Base-by-base conservation (phyloP, 2,888 invertebrate species). In the Aphelenchoides bicaudatus region DNA sequence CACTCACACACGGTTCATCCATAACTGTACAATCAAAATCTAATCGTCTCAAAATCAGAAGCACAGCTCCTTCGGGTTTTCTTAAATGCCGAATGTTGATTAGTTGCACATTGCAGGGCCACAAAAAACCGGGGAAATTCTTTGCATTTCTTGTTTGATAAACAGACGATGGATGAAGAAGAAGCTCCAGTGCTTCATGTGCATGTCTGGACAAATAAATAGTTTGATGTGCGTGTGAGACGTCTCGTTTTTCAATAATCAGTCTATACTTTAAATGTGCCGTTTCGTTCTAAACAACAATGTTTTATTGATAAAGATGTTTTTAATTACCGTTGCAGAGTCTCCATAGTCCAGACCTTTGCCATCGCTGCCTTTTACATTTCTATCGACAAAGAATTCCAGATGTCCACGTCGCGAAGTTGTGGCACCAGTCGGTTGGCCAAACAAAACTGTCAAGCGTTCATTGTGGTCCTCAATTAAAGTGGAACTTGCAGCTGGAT, bases 371-470 rank as follows among this genome's bases (percentile, higher is more conserved):
- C 39, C 48, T 2, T 34, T 29, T 8, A 68, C 38, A 3, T 47
- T 34, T 21, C 70, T 56, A 39, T 70, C 70, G 16, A 70, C 57
- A 16, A 70, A 23, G n/a, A 70, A 27, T n/a, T 62, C 50, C n/a
- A 67, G 23, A 27, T 50, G 19, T 6, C 58, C 59, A 21, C 37
- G 10, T 25, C 29, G n/a, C 13, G 56, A 27, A 5, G 54, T 48
- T 27, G 59, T n/a, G 21, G 27, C 52, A 21, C 39, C 63, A 5
- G 59, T 63, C 27, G 63, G 46, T 27, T 64, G 63, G 4, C 37
- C 56, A n/a, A 38, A 25, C 19, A 59, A 29, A 19, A 63, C 34
- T 6, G 56, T 60, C 28, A 64, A 23, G n/a, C 64, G 64, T 29
- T 29, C 27, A n/a, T 47, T 21, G 5, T 29, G 19, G 34, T 60